Conservation (phyloP, 2,888 invertebrate genomes). For the Schizaphis graminum region DNA sequence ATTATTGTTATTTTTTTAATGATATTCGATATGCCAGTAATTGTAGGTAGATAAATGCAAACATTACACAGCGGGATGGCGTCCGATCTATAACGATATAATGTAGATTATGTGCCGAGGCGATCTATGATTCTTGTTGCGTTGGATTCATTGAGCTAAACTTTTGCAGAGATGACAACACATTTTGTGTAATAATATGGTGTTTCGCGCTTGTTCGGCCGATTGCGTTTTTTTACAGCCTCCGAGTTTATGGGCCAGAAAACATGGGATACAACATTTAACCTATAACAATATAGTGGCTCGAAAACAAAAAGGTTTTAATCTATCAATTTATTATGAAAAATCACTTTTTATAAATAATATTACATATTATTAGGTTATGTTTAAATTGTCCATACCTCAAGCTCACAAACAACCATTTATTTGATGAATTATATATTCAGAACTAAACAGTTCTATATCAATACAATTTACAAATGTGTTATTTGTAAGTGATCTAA, state of each 20-base stretch:
- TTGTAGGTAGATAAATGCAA: not conserved
- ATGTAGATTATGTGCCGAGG: not conserved
- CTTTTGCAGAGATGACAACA: not conserved
- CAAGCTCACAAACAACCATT: not conserved
- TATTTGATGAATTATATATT: not conserved
- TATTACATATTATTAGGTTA: not conserved
- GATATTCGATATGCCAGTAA: not conserved
- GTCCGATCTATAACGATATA: not conserved
- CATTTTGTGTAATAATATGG: not conserved
- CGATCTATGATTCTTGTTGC: not conserved
- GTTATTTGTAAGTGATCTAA: not conserved
- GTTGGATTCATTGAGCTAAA: not conserved
- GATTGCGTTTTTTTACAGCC: not conserved
- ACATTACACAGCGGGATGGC: not conserved
- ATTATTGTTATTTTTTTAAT: not conserved
- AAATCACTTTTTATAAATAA: not conserved
- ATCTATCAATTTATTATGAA: not conserved
- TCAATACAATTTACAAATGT: not conserved
- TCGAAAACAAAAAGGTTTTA: not conserved
- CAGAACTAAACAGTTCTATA: not conserved
- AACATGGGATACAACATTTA: not conserved
- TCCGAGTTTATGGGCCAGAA: not conserved
- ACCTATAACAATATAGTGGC: not conserved
- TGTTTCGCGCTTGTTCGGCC: not conserved
- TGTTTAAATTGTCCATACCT: not conserved